Evolutionary conservation across 2,113 vertebrate genomes (phyloP).

Genomic region (Mesocricetus auratus): DNA sequence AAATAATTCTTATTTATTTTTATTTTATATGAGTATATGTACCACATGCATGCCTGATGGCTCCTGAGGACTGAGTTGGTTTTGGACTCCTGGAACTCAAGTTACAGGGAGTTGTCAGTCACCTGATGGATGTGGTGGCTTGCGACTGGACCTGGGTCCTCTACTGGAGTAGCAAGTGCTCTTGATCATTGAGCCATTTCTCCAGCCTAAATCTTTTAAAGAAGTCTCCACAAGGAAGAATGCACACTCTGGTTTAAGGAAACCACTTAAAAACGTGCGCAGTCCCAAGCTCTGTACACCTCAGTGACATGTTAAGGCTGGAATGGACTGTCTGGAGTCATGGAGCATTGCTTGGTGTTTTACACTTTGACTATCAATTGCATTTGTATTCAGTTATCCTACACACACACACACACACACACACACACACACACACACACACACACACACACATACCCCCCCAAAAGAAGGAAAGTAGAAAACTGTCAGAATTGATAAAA

Average conservation of each 20-base stretch:
- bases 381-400: not conserved
- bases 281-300: not conserved
- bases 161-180: not conserved
- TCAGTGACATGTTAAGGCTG: not conserved
- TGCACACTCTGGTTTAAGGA: not conserved
- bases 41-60: too few species aligned
- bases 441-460: too few species aligned
- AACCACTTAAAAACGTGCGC: not conserved
- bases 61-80: not conserved
- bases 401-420: not conserved
- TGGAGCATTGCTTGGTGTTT: not conserved
- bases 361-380: not conserved
- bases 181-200: not conserved
- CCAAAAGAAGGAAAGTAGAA: too few species aligned
- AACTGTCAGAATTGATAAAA: not conserved
- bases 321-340: not conserved
- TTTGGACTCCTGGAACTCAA: not conserved
- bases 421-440: too few species aligned
- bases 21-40: not conserved
- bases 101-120: not conserved
- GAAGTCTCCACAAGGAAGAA: not conserved
- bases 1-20: not conserved
- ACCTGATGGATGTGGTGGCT: not conserved
- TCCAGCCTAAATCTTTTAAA: not conserved
- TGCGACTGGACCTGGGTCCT: not conserved